Percentiles rank a stretch among this genome's conserved stretches.
Evolutionary conservation across 2,888 invertebrate species (phyloP).

Genomic region (Ecliptopera silaceata): DNA sequence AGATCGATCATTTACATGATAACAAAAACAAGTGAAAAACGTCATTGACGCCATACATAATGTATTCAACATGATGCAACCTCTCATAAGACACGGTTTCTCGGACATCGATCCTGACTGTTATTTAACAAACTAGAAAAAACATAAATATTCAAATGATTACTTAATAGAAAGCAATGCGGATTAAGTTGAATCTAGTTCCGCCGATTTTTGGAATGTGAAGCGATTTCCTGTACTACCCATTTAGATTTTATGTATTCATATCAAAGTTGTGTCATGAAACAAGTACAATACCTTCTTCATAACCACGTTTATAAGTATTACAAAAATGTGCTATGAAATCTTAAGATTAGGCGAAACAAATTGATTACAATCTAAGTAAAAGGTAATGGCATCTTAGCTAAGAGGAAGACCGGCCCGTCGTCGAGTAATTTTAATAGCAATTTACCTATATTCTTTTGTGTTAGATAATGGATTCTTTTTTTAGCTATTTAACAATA

Average conservation of each 20-base stretch:
- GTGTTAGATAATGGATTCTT: no score
- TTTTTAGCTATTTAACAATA: no score
- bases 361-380: constrained; percentile 22
- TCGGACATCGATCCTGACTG: constrained; percentile 21
- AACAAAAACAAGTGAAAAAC: constrained; percentile 14
- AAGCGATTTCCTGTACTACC: not conserved
- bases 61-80: constrained; percentile 27
- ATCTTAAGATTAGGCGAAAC: constrained; percentile 15
- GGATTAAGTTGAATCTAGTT: constrained; percentile 10
- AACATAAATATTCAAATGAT: constrained; percentile 25
- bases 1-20: not conserved
- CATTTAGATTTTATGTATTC: not conserved
- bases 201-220: not conserved
- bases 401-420: constrained; percentile 16
- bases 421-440: constrained; percentile 9
- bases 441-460: constrained; percentile 10
- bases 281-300: not conserved
- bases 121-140: constrained; percentile 26
- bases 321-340: constrained; percentile 14
- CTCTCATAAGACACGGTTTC: constrained; percentile 28
- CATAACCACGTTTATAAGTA: not conserved
- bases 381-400: constrained; percentile 16
- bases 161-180: constrained; percentile 20
- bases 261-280: not conserved
- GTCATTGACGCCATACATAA: constrained; percentile 5